A percentile compares a stretch with the other conserved stretches of the same genome.
phyloP scores from a whole-genome alignment of 2,888 invertebrate genomes.

The Eudasyphora cyanicolor region DNA sequence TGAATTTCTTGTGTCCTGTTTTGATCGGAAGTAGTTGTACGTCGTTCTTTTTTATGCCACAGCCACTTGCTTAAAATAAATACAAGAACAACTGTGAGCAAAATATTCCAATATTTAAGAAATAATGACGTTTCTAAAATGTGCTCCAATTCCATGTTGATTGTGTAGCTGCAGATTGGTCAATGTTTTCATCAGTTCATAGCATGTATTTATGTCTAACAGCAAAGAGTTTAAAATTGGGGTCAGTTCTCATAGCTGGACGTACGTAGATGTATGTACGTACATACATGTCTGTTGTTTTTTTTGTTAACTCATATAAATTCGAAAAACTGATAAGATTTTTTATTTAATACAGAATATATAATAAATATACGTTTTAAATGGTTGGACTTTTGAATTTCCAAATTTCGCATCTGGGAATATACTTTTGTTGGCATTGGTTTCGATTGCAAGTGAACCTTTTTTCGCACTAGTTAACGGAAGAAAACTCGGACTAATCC shows the following conservation, averaged over 20 bases:
- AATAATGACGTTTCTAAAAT: constrained; percentile 1
- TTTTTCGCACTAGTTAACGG: no score
- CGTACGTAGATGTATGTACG: neutral
- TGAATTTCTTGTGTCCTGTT: neutral
- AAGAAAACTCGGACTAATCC: no score
- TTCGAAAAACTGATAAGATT: neutral
- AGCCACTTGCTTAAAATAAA: neutral
- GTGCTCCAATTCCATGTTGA: neutral
- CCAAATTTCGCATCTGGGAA: no score
- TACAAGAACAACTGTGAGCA: neutral
- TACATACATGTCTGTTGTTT: no score
- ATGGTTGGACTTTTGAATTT: no score
- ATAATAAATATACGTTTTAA: no score
- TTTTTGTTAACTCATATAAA: no score
- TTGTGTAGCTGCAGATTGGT: no score
- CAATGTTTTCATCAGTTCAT: neutral
- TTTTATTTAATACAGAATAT: neutral
- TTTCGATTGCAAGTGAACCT: no score
- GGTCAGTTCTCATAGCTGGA: neutral
- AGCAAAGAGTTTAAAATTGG: neutral
- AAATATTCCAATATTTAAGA: constrained; percentile 10
- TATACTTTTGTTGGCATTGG: no score
- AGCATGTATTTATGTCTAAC: neutral
- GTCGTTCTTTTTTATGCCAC: neutral
- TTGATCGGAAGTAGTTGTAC: no score